These are phyloP conservation scores for Odontomachus brunneus DNA, from an alignment of 1,140 invertebrate species.

Conservation along the genomic window DNA sequence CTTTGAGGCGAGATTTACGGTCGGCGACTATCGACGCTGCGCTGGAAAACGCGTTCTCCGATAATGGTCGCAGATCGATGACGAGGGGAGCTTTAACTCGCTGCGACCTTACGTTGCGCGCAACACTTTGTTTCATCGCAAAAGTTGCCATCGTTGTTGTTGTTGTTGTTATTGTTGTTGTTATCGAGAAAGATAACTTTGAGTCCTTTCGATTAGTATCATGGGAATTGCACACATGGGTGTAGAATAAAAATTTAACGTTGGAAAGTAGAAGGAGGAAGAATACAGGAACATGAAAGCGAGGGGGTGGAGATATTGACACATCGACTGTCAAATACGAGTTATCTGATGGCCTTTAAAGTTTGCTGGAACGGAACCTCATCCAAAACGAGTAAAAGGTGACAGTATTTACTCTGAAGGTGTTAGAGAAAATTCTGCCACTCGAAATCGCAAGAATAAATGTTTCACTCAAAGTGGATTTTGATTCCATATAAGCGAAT, in stretches of 20 bases:
- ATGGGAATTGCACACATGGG: background rate
- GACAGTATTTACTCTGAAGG: too few relatives aligned
- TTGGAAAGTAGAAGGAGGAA: background rate
- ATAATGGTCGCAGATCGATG: slow-evolving; percentile 29
- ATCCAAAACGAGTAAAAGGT: too few relatives aligned
- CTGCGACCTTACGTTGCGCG: slow-evolving; percentile 33
- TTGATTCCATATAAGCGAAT: too few relatives aligned
- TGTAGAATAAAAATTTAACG: background rate
- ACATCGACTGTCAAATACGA: too few relatives aligned
- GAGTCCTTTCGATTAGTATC: background rate
- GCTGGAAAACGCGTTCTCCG: slow-evolving; percentile 43
- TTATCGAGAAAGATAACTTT: background rate
- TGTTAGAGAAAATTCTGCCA: too few relatives aligned
- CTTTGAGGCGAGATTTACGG: slow-evolving; percentile 48
- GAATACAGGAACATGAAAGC: too few relatives aligned
- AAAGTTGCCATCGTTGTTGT: slow-evolving; percentile 9
- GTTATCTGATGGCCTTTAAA: too few relatives aligned
- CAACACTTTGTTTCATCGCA: slow-evolving; percentile 14
- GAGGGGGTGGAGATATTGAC: too few relatives aligned
- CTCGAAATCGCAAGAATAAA: too few relatives aligned
- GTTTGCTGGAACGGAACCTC: too few relatives aligned
- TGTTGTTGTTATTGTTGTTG: background rate
- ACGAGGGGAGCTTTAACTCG: slow-evolving; percentile 41
- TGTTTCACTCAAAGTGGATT: too few relatives aligned
- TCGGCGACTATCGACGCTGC: slow-evolving; percentile 9